Base-by-base conservation (phyloP, 2,888 invertebrate species). In the Holacanthella duospinosa region DNA sequence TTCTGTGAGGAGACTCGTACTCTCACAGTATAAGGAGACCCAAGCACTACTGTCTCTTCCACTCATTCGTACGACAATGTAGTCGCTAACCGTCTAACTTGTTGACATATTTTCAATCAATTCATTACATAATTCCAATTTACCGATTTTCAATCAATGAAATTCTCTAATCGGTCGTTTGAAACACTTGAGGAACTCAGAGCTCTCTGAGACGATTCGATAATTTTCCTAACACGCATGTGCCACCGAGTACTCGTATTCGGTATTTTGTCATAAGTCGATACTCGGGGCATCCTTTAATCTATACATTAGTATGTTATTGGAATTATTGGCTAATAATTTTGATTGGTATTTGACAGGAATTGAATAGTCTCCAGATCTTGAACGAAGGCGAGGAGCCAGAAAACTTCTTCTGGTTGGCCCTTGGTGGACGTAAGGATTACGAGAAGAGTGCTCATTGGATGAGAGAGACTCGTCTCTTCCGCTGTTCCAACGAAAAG, bases 401-500 rank as follows among this genome's bases (percentile, higher is more conserved):
- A 0, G 95, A 96, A 76, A 95, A 95, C 76, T 96, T 96, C 82
- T 96, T 96, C 80, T 97, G 96, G 96, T 87, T 93, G 54, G 94
- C 87, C n/a, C 80, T 95, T 29, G 91, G 92, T 61, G 95, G 94
- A 0, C 86, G 86, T 74, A 93, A 93, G 77, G 85, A 87, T 0
- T 93, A 94, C 77, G 95, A 95, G 64, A 83, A 82, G 3, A 86
- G 90, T 75, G 92, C 93, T 0, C 87, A 87, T 53, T 99, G 88
- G 77, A 94, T 99, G 87, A 84, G 89, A 75, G 90, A 85, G 78
- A 92, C 94, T 1, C 82, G 99, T 58, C 82, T 99, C 44, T 99
- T 99, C 81, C 85, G 99, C 61, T 99, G 99, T 79, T 99, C 97
- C 55, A 99, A 99, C 78, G 99, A 99, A 77, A 96, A 96, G 77